Percentiles rank a stretch among this genome's conserved stretches.
phyloP scores from a whole-genome alignment of 1,140 invertebrate species.

The Wasmannia auropunctata region DNA sequence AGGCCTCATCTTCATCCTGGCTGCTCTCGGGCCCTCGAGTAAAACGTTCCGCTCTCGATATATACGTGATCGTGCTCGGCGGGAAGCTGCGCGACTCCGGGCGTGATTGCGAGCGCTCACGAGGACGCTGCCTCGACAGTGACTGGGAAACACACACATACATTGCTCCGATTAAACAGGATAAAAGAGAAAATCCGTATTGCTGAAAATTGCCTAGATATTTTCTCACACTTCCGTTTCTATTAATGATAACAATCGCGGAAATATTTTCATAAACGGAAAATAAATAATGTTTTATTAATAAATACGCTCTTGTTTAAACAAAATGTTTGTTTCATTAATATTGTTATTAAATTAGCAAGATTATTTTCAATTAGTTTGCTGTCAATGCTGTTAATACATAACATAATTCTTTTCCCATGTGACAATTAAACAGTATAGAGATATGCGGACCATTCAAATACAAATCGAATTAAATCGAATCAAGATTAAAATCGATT shows the following conservation, averaged over 20 bases:
- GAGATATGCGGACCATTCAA: no score
- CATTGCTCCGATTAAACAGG: not conserved
- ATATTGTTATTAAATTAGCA: no score
- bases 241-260: not conserved
- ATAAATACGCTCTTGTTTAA: no score
- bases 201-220: not conserved
- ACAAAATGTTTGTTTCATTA: no score
- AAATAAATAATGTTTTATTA: no score
- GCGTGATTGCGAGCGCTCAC: constrained; percentile 76
- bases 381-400: no score
- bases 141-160: constrained; percentile 73
- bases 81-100: constrained; percentile 82
- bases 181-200: no score
- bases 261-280: not conserved
- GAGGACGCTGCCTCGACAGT: constrained; percentile 77
- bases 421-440: no score
- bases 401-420: no score
- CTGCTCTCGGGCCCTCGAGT: constrained; percentile 51
- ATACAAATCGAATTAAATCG: no score
- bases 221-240: not conserved
- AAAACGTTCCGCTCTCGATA: constrained; percentile 50
- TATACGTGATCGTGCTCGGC: constrained; percentile 77
- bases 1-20: constrained; percentile 81
- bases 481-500: no score
- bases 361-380: no score